Base-by-base conservation (phyloP, 2,113 vertebrate genomes). In the Phaethornis superciliosus region DNA sequence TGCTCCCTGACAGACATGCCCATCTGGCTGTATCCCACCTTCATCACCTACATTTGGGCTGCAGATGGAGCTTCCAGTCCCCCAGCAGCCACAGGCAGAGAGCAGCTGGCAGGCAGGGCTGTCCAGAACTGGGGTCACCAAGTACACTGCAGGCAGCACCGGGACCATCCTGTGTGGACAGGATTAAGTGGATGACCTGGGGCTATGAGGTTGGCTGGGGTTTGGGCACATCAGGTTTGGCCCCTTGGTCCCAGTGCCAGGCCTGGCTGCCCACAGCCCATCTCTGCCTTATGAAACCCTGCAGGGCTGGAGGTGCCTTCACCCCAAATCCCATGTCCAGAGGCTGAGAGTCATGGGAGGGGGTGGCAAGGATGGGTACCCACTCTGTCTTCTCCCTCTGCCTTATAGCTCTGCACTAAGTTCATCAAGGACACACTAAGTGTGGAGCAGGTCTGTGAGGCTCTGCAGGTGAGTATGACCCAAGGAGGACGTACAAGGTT, bases 391-490 rank as follows among this genome's bases (percentile, higher is more conserved):
- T 63, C 37, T 27, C 37, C 7, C 0, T 91, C 46, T 91, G 54
- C 10, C 77, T 97, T 90, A 28, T 89, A 98, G 98, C 93, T 98
- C 54, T 98, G 98, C 4, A 76, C 98, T 72, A 94, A 97, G 72
- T 98, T 98, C 95, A 97, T 98, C 96, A 95, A 93, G 81, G 97
- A 97, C 49, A 97, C 97, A 0, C 92, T 98, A 83, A 98, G 94
- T 0, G 97, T 98, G 92, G 98, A 98, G 33, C 94, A 98, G 81
- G 98, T 97, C 89, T 98, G 98, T 3, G 98, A 98, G 92, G 98
- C 98, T 10, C 89, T 98, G 91, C 98, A 98, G 98, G 98, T 98
- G 74, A 94, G 97, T 84, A 13, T 52, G 60, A 74, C 10, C 16
- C 17, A 5, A 4, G 15, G 49, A 15, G 4, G 35, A 52, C 52